These are phyloP conservation scores for Babyrousa celebensis DNA, from an alignment of 2,797 vertebrate genomes.

Conservation along the genomic window DNA sequence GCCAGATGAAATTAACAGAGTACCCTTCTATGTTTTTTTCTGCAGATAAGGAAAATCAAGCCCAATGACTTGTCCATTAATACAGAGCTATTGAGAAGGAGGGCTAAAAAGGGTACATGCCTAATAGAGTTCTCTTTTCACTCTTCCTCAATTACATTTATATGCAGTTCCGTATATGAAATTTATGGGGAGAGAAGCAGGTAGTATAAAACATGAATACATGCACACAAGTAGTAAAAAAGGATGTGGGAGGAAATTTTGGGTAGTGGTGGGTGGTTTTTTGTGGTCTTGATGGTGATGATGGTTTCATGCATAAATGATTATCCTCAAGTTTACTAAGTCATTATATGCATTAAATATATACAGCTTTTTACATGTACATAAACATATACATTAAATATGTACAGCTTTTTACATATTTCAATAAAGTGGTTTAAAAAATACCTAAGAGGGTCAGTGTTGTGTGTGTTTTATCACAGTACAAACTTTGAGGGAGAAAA, in stretches of 20 bases:
- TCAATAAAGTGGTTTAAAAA: neutral
- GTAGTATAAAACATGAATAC: neutral
- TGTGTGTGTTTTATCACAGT: slow-evolving; percentile 11
- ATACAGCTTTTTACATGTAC: neutral
- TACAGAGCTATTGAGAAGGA: neutral
- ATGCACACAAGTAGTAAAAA: neutral
- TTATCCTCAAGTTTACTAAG: neutral
- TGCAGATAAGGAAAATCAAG: neutral
- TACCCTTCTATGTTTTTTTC: neutral
- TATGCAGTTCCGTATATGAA: neutral
- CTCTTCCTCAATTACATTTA: neutral
- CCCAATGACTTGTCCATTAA: neutral
- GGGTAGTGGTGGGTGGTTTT: neutral
- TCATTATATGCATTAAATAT: neutral
- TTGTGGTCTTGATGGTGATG: neutral
- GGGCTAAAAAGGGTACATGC: neutral
- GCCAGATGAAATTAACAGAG: neutral
- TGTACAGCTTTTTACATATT: neutral
- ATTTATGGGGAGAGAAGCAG: neutral
- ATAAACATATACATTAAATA: neutral
- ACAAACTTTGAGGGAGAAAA: neutral
- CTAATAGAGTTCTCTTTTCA: neutral
- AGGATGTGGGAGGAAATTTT: neutral
- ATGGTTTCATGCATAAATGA: neutral
- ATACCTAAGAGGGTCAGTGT: neutral